Evolutionary conservation across 1,140 invertebrate species (phyloP).

Genomic region (Brachionus plicatilis): DNA sequence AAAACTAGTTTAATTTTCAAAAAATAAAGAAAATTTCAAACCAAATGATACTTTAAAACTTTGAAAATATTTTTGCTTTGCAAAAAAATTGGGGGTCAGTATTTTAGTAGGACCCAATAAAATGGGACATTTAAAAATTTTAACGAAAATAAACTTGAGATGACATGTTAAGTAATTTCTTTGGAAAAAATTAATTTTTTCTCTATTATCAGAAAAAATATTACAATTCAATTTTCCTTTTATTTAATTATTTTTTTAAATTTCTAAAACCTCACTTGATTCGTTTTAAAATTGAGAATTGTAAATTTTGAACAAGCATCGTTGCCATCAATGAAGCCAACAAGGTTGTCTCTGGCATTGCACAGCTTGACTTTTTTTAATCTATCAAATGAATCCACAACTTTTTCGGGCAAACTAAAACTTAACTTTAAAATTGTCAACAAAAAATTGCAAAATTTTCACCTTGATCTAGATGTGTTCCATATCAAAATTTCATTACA

Average conservation of each 20-base stretch:
- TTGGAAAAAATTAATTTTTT: no score
- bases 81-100: no score
- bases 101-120: no score
- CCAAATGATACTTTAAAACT: no score
- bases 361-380: not conserved
- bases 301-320: slow-evolving; percentile 26
- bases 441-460: not conserved
- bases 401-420: not conserved
- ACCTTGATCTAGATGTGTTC: slow-evolving; percentile 17
- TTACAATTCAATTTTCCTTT: no score
- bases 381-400: not conserved
- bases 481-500: not conserved
- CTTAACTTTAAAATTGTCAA: not conserved
- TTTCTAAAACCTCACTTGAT: not conserved
- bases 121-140: no score
- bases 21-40: no score
- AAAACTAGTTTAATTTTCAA: no score
- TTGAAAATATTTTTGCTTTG: no score
- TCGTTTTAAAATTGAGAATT: slow-evolving; percentile 13
- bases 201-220: no score
- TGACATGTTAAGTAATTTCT: no score
- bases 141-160: no score
- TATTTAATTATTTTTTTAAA: not conserved
- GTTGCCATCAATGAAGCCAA: not conserved
- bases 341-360: not conserved